A percentile compares a stretch with the other conserved stretches of the same genome.
Conservation (phyloP, 2,888 invertebrate genomes). For the Lepas anatifera region DNA sequence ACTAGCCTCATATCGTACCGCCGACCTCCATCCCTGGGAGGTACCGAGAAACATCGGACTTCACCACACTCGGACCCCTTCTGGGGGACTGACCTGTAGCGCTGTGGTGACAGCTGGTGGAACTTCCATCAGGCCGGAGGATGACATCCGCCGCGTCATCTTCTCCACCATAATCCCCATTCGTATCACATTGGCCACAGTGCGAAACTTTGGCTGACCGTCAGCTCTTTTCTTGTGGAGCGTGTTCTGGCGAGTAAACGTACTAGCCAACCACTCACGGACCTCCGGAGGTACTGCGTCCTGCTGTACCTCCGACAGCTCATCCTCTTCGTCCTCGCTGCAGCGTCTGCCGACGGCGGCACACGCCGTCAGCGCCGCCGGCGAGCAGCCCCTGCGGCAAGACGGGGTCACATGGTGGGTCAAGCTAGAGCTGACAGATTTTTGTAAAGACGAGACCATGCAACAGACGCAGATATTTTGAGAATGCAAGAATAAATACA, state of each 20-base stretch:
- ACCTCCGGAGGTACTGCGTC: constrained; percentile 94
- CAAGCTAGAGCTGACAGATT: no score
- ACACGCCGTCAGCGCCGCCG: background rate
- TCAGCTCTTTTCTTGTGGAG: constrained; percentile 62
- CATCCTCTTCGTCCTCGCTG: constrained; percentile 70
- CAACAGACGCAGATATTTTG: no score
- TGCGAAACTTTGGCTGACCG: constrained; percentile 54
- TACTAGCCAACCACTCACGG: constrained; percentile 90
- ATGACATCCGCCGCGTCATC: constrained; percentile 62
- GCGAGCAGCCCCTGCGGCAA: background rate
- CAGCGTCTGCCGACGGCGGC: constrained; percentile 16
- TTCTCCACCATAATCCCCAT: constrained; percentile 94
- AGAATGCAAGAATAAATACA: no score
- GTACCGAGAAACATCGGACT: no score
- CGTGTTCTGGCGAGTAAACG: constrained; percentile 74
- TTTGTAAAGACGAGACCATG: no score
- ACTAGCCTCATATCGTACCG: no score
- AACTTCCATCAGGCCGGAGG: constrained; percentile 61
- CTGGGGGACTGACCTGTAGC: constrained; percentile 70
- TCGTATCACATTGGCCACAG: constrained; percentile 89
- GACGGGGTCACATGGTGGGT: no score
- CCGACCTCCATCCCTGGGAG: no score
- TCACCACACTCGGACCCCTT: no score
- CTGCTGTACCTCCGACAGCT: constrained; percentile 88
- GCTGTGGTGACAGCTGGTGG: constrained; percentile 73